A percentile compares a stretch with the other conserved stretches of the same genome.
phyloP scores from a whole-genome alignment of 2,113 vertebrate genomes.

The Macrotus californicus region DNA sequence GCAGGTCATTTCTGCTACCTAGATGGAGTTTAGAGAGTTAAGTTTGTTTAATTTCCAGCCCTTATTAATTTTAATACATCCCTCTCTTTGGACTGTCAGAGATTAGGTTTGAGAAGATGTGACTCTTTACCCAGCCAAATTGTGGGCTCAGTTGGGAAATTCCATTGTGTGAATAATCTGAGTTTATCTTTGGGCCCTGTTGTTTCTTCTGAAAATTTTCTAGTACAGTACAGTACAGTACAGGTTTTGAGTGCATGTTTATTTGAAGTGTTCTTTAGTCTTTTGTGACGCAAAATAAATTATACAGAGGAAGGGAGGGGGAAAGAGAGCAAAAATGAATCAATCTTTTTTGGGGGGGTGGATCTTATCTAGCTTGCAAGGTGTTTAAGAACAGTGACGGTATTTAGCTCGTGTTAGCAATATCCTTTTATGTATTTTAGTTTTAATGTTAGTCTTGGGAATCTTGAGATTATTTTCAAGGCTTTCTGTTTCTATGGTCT shows the following conservation, averaged over 20 bases:
- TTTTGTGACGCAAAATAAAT: neutral
- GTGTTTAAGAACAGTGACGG: neutral
- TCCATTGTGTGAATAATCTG: neutral
- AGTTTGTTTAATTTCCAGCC: neutral
- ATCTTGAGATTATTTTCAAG: conserved; percentile 48
- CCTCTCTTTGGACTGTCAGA: neutral
- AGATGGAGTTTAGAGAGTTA: conserved; percentile 3
- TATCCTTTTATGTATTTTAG: conserved; percentile 27
- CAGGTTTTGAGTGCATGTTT: neutral
- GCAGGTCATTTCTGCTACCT: neutral
- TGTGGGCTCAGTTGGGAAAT: neutral
- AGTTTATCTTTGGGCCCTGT: neutral
- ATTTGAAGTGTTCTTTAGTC: neutral
- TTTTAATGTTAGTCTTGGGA: conserved; percentile 42
- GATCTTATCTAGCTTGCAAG: neutral
- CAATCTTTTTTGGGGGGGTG: neutral
- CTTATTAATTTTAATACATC: neutral
- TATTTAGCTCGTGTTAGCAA: conserved; percentile 19
- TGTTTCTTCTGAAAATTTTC: neutral
- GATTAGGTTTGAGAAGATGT: neutral
- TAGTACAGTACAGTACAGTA: neutral
- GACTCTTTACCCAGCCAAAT: conserved; percentile 1
- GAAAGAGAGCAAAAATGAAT: neutral
- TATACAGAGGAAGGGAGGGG: neutral
- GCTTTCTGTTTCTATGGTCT: conserved; percentile 2